Base-by-base conservation (phyloP, 2,797 vertebrate species). In the Fistularia commersonii region DNA sequence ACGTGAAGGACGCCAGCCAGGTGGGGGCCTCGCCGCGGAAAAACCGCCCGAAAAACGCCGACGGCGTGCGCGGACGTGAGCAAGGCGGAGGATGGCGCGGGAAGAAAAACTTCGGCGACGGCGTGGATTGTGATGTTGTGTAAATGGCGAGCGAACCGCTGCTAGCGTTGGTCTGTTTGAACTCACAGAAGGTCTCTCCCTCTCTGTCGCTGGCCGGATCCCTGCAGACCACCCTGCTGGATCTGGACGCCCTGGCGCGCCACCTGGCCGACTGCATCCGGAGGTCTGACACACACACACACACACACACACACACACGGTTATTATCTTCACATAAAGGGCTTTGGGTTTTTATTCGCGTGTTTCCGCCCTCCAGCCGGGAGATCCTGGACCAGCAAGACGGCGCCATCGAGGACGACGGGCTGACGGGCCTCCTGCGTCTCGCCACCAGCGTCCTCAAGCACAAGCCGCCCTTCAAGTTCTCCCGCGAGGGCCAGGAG, bases 301-400 rank as follows among this genome's bases (percentile, higher is more conserved):
- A n/a, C n/a, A n/a, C 0, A 47, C 9, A 9, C 9, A 10, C 33
- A 6, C 33, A 15, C 33, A 36, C 32, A 36, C 11, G n/a, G 6
- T 42, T 3, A 42, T 13, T 8, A n/a, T n/a, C n/a, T n/a, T n/a
- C n/a, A n/a, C n/a, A n/a, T n/a, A n/a, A n/a, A 42, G 11, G 42
- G 23, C 8, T 8, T n/a, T 6, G 10, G 31, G 10, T 31, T 6
- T 32, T 33, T 34, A 11, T 11, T 46, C 34, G 45, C 13, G 5
- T 9, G 10, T 32, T 32, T 33, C 32, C 11, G 15, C 9, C 14
- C 13, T 15, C 5, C 69, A 99, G 97, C 82, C 93, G 97, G 36
- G 97, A 99, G 89, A 98, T 99, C 75, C 87, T 99, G 64, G 96
- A 98, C 86, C 95, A 98, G 81, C 95, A 96, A 63, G 96, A 98